Base-by-base conservation (phyloP, 1,140 invertebrate species). In the Bombus vancouverensis region DNA sequence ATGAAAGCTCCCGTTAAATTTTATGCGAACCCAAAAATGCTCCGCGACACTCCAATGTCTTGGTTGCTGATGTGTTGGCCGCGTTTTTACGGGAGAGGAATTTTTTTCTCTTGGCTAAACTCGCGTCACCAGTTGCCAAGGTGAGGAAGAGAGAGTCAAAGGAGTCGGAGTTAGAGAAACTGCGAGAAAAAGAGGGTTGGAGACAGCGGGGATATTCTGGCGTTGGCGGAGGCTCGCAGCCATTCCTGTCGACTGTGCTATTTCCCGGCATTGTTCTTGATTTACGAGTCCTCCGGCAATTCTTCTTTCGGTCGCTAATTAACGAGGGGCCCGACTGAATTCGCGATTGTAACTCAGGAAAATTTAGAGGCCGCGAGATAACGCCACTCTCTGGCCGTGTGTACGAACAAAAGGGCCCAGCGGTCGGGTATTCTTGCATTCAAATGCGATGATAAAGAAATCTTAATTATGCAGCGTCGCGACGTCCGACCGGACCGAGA, bases 231-330 rank as follows among this genome's bases (percentile, higher is more conserved):
- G 86, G 68, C 77, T 83, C 75, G 70, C 79, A 59, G 37, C 39
- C 70, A 74, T 39, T 66, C 79, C 66, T 70, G 71, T 34, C 86
- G 66, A 28, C 86, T 62, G 32, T 74, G 83, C 74, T 86, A 91
- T 88, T 91, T 88, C 80, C 81, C 83, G 34, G 86, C 87, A 91
- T 91, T 91, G 89, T 91, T 91, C 90, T 88, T 91, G 90, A 91
- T 91, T 91, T 91, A 91, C 85, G 89, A 89, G 87, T 79, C 89
- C 85, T 90, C 77, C 80, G 86, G 90, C 89, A 81, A 89, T 90
- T 89, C 89, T 91, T 90, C 89, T 88, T 90, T 91, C 88, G 80
- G 86, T 90, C 86, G 79, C 88, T 90, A 90, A 90, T 90, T 90
- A 90, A 90, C 89, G 89, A 89, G 89, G 83, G 88, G 86, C 42